These are phyloP conservation scores for Chamaetylas fuelleborni DNA, from an alignment of 2,113 vertebrate species.

Conservation along the genomic window DNA sequence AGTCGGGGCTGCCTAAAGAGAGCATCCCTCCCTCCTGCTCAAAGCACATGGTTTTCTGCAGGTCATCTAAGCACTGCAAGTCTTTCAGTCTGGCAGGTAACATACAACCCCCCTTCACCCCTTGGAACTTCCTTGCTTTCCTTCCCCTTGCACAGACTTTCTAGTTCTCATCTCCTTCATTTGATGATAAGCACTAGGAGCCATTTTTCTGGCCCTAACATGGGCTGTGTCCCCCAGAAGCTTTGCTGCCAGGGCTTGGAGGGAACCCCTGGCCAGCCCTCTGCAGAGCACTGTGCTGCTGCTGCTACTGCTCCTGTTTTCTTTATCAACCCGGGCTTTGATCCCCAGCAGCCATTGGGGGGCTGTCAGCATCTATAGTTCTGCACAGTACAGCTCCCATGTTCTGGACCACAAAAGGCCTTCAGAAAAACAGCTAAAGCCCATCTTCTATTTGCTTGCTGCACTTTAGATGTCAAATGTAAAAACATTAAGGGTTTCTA, in stretches of 20 bases:
- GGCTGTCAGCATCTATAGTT: background rate
- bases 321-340: background rate
- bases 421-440: background rate
- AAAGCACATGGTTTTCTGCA: background rate
- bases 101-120: fast-evolving
- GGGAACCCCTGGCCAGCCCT: background rate
- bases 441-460: background rate
- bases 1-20: background rate
- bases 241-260: background rate
- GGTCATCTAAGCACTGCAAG: background rate
- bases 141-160: background rate
- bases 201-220: background rate
- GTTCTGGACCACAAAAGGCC: background rate
- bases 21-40: background rate
- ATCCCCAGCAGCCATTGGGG: too few relatives aligned
- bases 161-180: background rate
- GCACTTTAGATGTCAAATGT: background rate
- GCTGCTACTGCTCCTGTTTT: background rate
- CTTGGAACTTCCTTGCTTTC: background rate
- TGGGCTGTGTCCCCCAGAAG: fast-evolving
- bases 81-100: background rate
- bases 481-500: background rate
- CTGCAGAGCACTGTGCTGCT: background rate
- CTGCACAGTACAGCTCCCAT: background rate
- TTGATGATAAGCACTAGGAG: background rate